Conservation (phyloP, 2,888 invertebrate genomes). For the Papilio demoleus region DNA sequence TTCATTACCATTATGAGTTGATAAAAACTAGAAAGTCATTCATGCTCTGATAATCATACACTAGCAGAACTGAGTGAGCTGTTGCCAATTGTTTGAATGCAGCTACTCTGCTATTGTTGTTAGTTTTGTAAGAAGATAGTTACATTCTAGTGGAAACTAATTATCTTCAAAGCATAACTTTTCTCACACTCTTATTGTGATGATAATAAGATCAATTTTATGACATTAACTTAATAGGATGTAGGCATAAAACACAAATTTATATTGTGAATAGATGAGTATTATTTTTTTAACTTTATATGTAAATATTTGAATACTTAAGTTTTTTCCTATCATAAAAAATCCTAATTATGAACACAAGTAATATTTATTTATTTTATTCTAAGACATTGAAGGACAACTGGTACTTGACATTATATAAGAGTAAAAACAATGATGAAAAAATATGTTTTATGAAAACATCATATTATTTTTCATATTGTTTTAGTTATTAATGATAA, state of each 20-base stretch:
- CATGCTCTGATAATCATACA: slow-evolving; percentile 80
- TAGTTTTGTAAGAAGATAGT: slow-evolving; percentile 69
- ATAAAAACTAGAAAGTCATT: slow-evolving; percentile 80
- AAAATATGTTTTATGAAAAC: neutral
- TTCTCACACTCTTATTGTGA: slow-evolving; percentile 33
- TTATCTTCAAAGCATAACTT: slow-evolving; percentile 23
- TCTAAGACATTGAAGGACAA: slow-evolving; percentile 12
- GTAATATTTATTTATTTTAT: neutral
- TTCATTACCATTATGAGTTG: slow-evolving; percentile 32
- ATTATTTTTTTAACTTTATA: neutral
- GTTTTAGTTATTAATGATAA: neutral
- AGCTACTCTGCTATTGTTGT: slow-evolving; percentile 75
- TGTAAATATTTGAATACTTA: neutral
- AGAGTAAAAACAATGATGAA: neutral
- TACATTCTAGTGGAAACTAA: slow-evolving; percentile 68
- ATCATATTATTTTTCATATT: too few species aligned
- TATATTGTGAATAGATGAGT: slow-evolving; percentile 8
- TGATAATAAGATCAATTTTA: slow-evolving; percentile 32
- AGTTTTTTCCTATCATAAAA: slow-evolving; percentile 2
- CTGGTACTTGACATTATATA: neutral
- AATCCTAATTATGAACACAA: neutral
- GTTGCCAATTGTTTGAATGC: slow-evolving; percentile 73
- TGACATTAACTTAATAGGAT: slow-evolving; percentile 9
- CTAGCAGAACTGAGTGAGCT: slow-evolving; percentile 69
- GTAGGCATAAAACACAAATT: slow-evolving; percentile 4